Evolutionary conservation across 2,113 vertebrate genomes (phyloP).

Genomic region (Phasianus colchicus): DNA sequence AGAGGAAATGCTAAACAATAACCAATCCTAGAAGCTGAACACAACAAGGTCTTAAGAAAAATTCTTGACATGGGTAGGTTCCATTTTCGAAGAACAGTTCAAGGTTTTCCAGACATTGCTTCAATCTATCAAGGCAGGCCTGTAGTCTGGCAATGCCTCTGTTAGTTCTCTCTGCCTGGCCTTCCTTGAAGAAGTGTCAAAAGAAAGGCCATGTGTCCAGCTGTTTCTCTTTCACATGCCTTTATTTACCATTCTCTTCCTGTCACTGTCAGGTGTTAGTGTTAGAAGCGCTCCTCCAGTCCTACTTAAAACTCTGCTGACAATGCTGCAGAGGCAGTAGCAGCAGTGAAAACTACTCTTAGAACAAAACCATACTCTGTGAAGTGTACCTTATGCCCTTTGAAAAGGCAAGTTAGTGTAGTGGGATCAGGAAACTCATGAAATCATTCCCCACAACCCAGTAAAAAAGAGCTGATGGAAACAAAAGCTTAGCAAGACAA

Average conservation of each 20-base stretch:
- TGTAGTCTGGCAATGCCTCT: background rate
- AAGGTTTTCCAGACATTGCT: background rate
- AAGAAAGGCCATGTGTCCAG: background rate
- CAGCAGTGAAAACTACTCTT: background rate
- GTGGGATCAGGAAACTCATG: background rate
- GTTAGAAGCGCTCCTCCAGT: background rate
- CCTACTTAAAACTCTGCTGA: accelerated
- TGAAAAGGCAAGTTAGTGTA: background rate
- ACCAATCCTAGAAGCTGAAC: background rate
- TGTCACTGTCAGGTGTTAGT: background rate
- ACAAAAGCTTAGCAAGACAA: background rate
- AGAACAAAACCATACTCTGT: background rate
- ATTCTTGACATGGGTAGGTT: background rate
- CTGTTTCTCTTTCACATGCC: background rate
- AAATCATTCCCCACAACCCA: background rate
- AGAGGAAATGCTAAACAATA: background rate
- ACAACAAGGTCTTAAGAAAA: background rate
- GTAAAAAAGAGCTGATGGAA: background rate
- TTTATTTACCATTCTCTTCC: background rate
- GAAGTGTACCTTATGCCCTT: background rate
- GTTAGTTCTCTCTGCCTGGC: background rate
- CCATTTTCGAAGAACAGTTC: background rate
- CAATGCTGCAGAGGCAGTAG: background rate
- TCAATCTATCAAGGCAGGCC: background rate
- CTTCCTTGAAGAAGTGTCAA: background rate